Conservation (phyloP, 2,113 vertebrate genomes). For the Aphyosemion australe region DNA sequence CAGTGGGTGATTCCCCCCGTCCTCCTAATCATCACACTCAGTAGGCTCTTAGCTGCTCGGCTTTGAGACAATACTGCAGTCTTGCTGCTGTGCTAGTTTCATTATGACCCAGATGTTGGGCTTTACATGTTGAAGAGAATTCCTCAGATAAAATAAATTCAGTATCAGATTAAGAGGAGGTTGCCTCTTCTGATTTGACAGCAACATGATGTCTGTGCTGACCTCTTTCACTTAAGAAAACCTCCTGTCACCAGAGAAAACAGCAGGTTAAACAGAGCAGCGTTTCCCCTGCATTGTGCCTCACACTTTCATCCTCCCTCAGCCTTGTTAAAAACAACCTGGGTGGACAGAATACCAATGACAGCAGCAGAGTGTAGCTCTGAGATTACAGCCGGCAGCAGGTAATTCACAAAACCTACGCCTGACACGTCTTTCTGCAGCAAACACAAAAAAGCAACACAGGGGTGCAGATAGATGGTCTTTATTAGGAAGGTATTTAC, state of each 20-base stretch:
- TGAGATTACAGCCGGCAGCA: slow-evolving; percentile 27
- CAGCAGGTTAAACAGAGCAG: slow-evolving; percentile 27
- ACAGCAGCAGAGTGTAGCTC: slow-evolving; percentile 5
- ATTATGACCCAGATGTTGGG: slow-evolving; percentile 27
- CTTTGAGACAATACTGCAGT: slow-evolving; percentile 11
- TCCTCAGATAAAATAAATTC: not conserved
- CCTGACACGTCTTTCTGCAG: slow-evolving; percentile 18
- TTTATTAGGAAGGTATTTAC: slow-evolving; percentile 67
- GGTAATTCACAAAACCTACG: slow-evolving; percentile 18
- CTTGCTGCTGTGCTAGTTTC: slow-evolving; percentile 7
- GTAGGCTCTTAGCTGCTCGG: not conserved
- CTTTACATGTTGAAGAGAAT: slow-evolving; percentile 6
- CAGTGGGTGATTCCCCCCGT: slow-evolving; percentile 43
- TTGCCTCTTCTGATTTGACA: slow-evolving; percentile 18
- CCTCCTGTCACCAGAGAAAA: slow-evolving; percentile 1
- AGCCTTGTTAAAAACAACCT: slow-evolving; percentile 16
- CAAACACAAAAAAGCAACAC: slow-evolving; percentile 11
- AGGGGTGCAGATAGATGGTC: not conserved
- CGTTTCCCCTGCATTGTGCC: slow-evolving; percentile 12
- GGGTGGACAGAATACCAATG: slow-evolving; percentile 17
- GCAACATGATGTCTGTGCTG: slow-evolving; percentile 8
- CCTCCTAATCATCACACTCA: slow-evolving; percentile 6
- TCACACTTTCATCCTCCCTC: slow-evolving; percentile 1
- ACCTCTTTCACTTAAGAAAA: slow-evolving; percentile 5
- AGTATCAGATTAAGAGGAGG: not conserved